These are phyloP conservation scores for Dendrocopos noguchii DNA, from an alignment of 2,113 vertebrate species.

Conservation along the genomic window DNA sequence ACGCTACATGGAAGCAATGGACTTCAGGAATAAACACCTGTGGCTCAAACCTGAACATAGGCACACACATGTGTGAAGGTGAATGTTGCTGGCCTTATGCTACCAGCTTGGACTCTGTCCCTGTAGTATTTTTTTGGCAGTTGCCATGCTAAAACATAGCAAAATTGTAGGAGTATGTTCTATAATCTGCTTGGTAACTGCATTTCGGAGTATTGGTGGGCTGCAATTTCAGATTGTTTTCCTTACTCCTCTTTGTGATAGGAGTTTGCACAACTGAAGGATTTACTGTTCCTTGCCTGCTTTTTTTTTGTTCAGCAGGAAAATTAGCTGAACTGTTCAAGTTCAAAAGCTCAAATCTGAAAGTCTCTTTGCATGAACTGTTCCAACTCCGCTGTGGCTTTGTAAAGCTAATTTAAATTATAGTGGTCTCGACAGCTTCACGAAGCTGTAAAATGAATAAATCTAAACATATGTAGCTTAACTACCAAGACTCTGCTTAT, in stretches of 20 bases:
- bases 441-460: slow-evolving; percentile 4
- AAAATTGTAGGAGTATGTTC: not conserved
- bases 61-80: fast-evolving
- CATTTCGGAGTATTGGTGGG: not conserved
- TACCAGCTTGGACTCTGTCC: not conserved
- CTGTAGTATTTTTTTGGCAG: not conserved
- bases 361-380: not conserved
- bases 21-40: not conserved
- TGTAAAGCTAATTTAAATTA: slow-evolving; percentile 21
- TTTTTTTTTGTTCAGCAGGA: not conserved
- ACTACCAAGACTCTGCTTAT: not conserved
- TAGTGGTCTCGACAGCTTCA: not conserved
- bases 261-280: not conserved
- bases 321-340: not conserved
- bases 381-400: not conserved
- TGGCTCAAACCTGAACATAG: not conserved
- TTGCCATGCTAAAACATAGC: not conserved
- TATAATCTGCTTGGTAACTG: not conserved
- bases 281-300: not conserved
- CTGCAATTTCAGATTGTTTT: not conserved
- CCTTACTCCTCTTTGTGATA: not conserved
- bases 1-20: not conserved
- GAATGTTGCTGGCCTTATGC: not conserved
- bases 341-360: slow-evolving; percentile 7
- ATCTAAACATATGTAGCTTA: slow-evolving; percentile 5